Evolutionary conservation across 2,113 vertebrate species (phyloP).

Genomic region (Pangasianodon hypophthalmus): DNA sequence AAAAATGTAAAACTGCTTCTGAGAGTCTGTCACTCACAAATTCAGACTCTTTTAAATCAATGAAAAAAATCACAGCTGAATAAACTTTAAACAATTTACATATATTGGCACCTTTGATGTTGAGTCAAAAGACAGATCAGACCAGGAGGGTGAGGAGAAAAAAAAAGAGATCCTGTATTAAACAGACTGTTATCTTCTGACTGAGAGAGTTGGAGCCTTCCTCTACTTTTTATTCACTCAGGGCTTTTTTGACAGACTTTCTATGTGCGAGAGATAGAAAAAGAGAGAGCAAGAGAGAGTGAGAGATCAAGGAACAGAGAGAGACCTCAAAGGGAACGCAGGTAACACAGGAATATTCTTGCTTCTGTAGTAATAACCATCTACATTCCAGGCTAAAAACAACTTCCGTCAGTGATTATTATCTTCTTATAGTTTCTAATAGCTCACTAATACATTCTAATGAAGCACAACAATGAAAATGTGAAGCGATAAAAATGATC

Average conservation of each 20-base stretch:
- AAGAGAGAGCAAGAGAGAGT: no score
- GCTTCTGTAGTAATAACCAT: not conserved
- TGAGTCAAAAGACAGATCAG: not conserved
- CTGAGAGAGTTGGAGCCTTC: slow-evolving; percentile 62
- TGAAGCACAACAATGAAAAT: not conserved
- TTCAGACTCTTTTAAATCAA: not conserved
- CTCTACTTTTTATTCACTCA: slow-evolving; percentile 53
- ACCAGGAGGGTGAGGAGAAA: slow-evolving; percentile 11
- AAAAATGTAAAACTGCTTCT: not conserved
- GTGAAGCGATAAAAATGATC: no score
- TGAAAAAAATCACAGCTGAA: not conserved
- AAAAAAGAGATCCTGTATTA: slow-evolving; percentile 47
- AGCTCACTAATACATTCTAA: no score
- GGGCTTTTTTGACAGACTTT: slow-evolving; percentile 46
- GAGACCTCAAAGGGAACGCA: not conserved
- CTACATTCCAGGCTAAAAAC: not conserved
- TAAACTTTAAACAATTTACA: slow-evolving; percentile 20
- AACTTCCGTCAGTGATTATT: not conserved
- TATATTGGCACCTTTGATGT: not conserved
- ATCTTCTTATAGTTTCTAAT: not conserved
- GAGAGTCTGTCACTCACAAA: not conserved
- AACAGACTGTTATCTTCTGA: slow-evolving; percentile 65
- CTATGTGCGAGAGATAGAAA: slow-evolving; percentile 26
- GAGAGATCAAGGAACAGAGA: not conserved
- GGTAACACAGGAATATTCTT: not conserved